Conservation (phyloP, 1,140 invertebrate genomes). For the Scaptomyza pallida region DNA sequence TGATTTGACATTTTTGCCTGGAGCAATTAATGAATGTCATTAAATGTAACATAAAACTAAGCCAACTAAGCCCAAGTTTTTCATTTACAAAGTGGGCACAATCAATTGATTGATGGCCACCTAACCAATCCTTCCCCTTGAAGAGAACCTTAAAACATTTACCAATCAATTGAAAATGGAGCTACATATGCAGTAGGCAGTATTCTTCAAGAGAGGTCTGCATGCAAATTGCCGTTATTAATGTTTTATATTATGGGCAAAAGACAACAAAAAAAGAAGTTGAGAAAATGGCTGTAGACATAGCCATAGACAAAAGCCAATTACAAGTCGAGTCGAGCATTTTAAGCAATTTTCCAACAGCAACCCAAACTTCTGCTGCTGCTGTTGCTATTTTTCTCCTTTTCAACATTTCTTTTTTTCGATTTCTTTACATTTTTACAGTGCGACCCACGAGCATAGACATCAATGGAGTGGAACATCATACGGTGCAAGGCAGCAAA, state of each 20-base stretch:
- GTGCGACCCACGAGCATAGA: slow-evolving; percentile 91
- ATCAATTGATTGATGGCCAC: slow-evolving; percentile 56
- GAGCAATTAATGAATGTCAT: slow-evolving; percentile 61
- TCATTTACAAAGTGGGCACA: slow-evolving; percentile 57
- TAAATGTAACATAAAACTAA: slow-evolving; percentile 55
- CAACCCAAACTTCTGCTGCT: slow-evolving; percentile 6
- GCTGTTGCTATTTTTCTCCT: too few species aligned
- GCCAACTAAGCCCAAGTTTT: slow-evolving; percentile 52
- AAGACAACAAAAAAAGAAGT: slow-evolving; percentile 10
- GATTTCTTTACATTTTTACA: slow-evolving; percentile 72
- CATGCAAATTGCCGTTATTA: slow-evolving; percentile 68
- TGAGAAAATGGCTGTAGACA: slow-evolving; percentile 20
- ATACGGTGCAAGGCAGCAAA: slow-evolving; percentile 90
- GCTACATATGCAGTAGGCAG: slow-evolving; percentile 5
- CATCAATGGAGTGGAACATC: slow-evolving; percentile 89
- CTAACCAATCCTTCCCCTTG: not conserved
- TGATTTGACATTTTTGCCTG: slow-evolving; percentile 55
- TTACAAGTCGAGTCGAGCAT: slow-evolving; percentile 50
- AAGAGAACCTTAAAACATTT: slow-evolving; percentile 10
- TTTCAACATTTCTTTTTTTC: not conserved
- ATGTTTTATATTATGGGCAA: slow-evolving; percentile 56
- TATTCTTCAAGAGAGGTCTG: not conserved
- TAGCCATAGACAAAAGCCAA: slow-evolving; percentile 49
- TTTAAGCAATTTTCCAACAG: slow-evolving; percentile 74
- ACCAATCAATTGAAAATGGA: slow-evolving; percentile 26